Conservation (phyloP, 2,113 vertebrate species). For the Eclectus roratus region DNA sequence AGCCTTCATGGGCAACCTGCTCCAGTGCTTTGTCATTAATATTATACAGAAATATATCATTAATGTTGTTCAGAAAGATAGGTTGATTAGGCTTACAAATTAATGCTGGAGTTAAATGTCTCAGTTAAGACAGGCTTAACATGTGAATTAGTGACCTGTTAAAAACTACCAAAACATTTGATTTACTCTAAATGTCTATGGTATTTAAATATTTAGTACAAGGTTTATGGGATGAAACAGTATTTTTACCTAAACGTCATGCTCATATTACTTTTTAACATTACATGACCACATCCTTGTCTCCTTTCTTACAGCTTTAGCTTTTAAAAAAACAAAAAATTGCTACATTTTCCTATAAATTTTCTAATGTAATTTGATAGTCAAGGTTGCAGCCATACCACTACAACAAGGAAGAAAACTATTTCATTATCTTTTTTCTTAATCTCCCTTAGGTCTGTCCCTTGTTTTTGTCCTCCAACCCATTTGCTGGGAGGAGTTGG, state of each 20-base stretch:
- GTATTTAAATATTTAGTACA: neutral
- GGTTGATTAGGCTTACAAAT: neutral
- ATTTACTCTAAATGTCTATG: neutral
- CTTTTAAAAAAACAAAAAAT: neutral
- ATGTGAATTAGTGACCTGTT: neutral
- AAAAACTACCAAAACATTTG: neutral
- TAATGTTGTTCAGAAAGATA: neutral
- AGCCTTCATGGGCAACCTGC: neutral
- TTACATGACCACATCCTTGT: neutral
- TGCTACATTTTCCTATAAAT: neutral
- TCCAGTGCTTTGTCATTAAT: neutral
- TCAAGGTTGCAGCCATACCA: neutral
- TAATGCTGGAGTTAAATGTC: neutral
- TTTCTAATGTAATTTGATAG: neutral
- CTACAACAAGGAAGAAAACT: neutral
- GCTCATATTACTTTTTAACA: neutral
- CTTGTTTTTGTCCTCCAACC: neutral
- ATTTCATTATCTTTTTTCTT: neutral
- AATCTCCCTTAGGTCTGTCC: neutral
- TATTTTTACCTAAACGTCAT: neutral
- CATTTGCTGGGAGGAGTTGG: neutral
- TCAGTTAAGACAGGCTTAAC: neutral
- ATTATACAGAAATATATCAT: neutral
- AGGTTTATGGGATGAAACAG: neutral
- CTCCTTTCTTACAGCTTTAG: neutral